phyloP scores from a whole-genome alignment of 2,888 invertebrate genomes.

The Gandaritis pyraliata region DNA sequence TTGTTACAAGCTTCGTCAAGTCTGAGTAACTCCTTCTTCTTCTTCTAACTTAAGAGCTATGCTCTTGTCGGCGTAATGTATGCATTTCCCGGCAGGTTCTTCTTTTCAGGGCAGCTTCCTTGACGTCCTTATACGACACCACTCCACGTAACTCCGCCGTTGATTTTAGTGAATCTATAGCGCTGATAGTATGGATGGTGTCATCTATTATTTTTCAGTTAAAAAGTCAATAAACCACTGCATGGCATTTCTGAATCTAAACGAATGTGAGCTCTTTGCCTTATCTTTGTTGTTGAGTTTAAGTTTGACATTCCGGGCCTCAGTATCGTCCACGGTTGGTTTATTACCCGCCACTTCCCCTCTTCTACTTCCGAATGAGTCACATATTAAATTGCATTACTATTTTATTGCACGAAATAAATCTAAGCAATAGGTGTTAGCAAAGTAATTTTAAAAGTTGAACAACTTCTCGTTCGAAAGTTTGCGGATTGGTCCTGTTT shows the following conservation, averaged over 20 bases:
- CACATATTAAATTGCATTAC: conserved; percentile 54
- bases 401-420: conserved; percentile 57
- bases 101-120: too few relatives aligned
- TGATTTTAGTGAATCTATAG: too few relatives aligned
- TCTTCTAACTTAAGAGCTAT: too few relatives aligned
- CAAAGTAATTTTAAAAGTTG: conserved; percentile 63
- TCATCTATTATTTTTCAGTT: too few relatives aligned
- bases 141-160: too few relatives aligned
- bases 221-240: not conserved
- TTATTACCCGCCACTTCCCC: conserved; percentile 37
- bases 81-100: too few relatives aligned
- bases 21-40: conserved; percentile 29
- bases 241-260: not conserved
- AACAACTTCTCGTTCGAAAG: conserved; percentile 63
- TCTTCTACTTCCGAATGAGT: conserved; percentile 45
- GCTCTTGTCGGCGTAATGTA: too few relatives aligned
- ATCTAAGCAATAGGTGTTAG: conserved; percentile 64
- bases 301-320: too few relatives aligned
- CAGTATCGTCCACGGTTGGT: conserved; percentile 24
- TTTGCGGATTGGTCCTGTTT: conserved; percentile 59
- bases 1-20: conserved; percentile 8
- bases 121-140: too few relatives aligned
- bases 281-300: not conserved
- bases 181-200: too few relatives aligned
- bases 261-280: not conserved